Percentiles rank a stretch among this genome's conserved stretches.
These are phyloP conservation scores for Pseudorectes ferrugineus DNA, from an alignment of 2,113 vertebrate genomes.

Conservation along the genomic window DNA sequence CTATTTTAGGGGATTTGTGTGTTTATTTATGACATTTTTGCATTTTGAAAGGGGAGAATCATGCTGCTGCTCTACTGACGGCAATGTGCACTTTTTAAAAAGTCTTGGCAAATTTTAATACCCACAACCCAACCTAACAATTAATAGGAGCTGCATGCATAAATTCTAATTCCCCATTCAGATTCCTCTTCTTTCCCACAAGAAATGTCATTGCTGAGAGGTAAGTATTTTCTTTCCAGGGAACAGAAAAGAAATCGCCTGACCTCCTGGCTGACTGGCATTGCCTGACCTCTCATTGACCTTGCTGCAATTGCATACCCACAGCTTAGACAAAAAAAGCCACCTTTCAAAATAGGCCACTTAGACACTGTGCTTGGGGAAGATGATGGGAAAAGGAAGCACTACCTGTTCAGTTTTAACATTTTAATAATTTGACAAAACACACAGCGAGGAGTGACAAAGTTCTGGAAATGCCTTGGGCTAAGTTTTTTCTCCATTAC, in stretches of 20 bases:
- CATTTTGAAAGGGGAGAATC: not conserved
- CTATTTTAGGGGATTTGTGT: slow-evolving; percentile 12
- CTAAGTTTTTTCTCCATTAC: not conserved
- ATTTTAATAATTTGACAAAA: not conserved
- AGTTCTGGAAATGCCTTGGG: not conserved
- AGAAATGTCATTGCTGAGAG: slow-evolving; percentile 21
- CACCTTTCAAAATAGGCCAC: not conserved
- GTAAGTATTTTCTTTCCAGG: not conserved
- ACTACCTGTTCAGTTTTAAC: not conserved
- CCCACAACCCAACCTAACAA: not conserved
- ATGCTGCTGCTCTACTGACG: not conserved
- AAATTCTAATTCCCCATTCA: not conserved
- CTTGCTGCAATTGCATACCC: not conserved
- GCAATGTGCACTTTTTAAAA: not conserved
- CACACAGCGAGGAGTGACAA: not conserved
- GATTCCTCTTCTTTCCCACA: not conserved
- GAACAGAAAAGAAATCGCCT: not conserved
- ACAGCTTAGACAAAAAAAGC: slow-evolving; percentile 23
- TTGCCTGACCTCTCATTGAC: slow-evolving; percentile 26
- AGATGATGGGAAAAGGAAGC: not conserved
- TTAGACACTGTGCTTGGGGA: not conserved
- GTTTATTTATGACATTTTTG: slow-evolving; percentile 26
- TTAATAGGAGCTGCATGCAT: slow-evolving; percentile 17
- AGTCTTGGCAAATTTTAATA: not conserved
- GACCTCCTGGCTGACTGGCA: slow-evolving; percentile 15